Conservation (phyloP, 2,113 vertebrate species). For the Alces alces region DNA sequence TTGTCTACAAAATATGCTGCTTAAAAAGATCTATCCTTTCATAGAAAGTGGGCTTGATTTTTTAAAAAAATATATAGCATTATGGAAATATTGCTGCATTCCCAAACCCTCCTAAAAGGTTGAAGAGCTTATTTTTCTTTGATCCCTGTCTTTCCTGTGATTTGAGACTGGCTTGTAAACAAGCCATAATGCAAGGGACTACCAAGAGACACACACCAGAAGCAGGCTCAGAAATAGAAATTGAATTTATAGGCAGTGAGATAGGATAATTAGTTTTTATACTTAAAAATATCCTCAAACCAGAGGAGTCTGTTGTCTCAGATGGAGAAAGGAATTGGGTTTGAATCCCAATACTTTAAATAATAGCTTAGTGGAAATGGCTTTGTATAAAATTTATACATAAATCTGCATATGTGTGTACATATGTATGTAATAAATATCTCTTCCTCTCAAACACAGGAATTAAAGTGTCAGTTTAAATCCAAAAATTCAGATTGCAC, state of each 20-base stretch:
- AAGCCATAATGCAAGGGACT: constrained; percentile 66
- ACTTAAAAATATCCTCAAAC: constrained; percentile 72
- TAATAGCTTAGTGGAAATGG: constrained; percentile 48
- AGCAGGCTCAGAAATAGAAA: constrained; percentile 74
- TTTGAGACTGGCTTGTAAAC: constrained; percentile 47
- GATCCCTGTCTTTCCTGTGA: constrained; percentile 14
- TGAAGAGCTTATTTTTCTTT: background rate
- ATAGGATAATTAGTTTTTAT: constrained; percentile 78
- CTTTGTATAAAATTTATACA: constrained; percentile 46
- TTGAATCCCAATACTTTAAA: constrained; percentile 65
- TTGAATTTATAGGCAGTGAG: constrained; percentile 79
- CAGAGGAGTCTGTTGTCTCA: constrained; percentile 70
- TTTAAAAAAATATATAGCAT: background rate
- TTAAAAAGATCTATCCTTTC: background rate
- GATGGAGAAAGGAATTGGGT: constrained; percentile 72
- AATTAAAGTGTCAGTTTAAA: constrained; percentile 11
- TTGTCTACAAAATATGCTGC: background rate
- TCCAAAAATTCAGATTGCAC: constrained; percentile 42
- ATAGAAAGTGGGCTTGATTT: background rate
- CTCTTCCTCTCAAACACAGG: constrained; percentile 51
- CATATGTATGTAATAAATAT: background rate
- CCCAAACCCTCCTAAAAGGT: background rate
- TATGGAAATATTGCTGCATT: background rate
- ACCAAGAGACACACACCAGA: constrained; percentile 65
- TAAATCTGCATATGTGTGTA: background rate